These are phyloP conservation scores for Donacobius atricapilla DNA, from an alignment of 2,113 vertebrate species.

Conservation along the genomic window DNA sequence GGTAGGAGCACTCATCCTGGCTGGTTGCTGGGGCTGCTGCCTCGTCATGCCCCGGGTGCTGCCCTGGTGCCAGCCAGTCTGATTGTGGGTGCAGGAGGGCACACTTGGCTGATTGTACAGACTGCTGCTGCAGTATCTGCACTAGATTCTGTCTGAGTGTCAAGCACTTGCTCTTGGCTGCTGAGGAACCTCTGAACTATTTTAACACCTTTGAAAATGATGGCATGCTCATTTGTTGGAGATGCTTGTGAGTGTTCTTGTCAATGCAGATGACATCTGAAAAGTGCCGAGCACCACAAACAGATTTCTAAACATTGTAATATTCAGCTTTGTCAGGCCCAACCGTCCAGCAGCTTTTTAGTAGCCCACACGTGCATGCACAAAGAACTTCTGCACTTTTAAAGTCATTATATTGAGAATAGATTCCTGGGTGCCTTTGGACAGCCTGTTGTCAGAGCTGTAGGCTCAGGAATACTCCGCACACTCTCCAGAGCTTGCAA, in stretches of 20 bases:
- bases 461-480: background rate
- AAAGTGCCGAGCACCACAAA: background rate
- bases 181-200: background rate
- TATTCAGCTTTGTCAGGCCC: background rate
- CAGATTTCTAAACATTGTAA: too few relatives aligned
- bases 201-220: background rate
- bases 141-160: background rate
- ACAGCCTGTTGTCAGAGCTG: background rate
- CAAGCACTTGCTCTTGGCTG: background rate
- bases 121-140: background rate
- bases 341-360: background rate
- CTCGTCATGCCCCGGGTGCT: background rate
- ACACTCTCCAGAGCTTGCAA: background rate
- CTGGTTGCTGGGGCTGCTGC: background rate
- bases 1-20: too few relatives aligned
- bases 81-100: background rate
- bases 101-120: background rate
- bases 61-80: background rate
- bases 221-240: background rate
- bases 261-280: background rate
- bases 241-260: background rate
- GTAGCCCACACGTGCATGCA: rapidly evolving
- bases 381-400: background rate
- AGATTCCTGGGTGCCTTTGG: background rate
- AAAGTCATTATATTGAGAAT: background rate